phyloP scores from a whole-genome alignment of 2,888 invertebrate species.

The Drosophila anceps region DNA sequence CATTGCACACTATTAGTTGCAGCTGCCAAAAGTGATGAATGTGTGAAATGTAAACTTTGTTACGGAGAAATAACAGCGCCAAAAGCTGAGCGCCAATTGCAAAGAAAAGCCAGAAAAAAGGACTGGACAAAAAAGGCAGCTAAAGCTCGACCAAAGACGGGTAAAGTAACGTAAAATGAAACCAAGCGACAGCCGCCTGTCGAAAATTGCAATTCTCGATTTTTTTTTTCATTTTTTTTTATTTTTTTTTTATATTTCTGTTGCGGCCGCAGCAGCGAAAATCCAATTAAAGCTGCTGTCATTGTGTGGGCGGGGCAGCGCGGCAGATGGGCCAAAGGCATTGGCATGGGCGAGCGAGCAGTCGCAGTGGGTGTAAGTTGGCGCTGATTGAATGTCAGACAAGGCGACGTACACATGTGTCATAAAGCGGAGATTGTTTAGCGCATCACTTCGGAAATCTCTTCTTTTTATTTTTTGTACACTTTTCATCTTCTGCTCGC shows the following conservation, averaged over 20 bases:
- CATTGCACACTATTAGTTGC: conserved; percentile 81
- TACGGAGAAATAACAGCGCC: conserved; percentile 77
- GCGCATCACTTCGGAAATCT: conserved; percentile 28
- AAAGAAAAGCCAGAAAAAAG: conserved; percentile 55
- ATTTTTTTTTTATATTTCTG: conserved; percentile 40
- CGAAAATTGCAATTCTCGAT: conserved; percentile 78
- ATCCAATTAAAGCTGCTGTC: conserved; percentile 81
- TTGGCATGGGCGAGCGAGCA: conserved; percentile 3
- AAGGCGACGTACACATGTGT: conserved; percentile 75
- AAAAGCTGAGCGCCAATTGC: conserved; percentile 70
- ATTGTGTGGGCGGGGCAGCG: conserved; percentile 67
- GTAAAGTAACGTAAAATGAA: conserved; percentile 64
- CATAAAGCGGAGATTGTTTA: conserved; percentile 78
- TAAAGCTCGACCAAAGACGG: conserved; percentile 55
- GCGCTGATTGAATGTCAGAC: conserved; percentile 78
- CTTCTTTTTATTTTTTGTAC: conserved; percentile 2
- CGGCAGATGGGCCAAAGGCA: conserved; percentile 17
- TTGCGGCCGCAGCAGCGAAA: conserved; percentile 69
- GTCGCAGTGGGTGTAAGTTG: conserved; percentile 28
- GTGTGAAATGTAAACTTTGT: conserved; percentile 82
- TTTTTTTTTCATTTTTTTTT: conserved; percentile 7
- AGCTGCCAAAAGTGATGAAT: conserved; percentile 81
- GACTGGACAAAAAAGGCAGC: conserved; percentile 41
- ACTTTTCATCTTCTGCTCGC: not conserved
- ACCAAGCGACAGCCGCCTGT: conserved; percentile 77